phyloP scores from a whole-genome alignment of 2,888 invertebrate genomes.

The Patella pellucida region DNA sequence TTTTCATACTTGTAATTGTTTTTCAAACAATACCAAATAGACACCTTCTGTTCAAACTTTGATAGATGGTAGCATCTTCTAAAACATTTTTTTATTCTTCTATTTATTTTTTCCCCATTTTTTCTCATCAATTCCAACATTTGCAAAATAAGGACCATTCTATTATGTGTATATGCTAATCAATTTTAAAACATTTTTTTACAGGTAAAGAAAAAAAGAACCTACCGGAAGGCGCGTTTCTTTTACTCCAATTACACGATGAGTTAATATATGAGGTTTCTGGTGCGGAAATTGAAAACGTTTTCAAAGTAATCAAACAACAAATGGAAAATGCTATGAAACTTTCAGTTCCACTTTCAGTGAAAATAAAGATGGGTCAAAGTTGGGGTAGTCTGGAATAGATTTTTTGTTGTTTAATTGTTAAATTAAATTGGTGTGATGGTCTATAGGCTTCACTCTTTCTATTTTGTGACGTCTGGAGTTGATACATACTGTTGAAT shows the following conservation, averaged over 20 bases:
- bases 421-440: too few relatives aligned
- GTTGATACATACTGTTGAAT: too few relatives aligned
- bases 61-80: too few relatives aligned
- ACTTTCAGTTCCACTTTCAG: constrained; percentile 86
- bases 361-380: constrained; percentile 85
- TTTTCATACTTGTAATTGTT: too few relatives aligned
- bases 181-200: constrained; percentile 2
- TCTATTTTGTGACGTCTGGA: too few relatives aligned
- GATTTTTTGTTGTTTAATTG: neutral
- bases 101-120: too few relatives aligned
- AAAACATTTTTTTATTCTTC: too few relatives aligned
- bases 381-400: constrained; percentile 79
- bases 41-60: too few relatives aligned
- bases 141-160: too few relatives aligned
- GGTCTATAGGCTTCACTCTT: too few relatives aligned
- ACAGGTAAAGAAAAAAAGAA: neutral
- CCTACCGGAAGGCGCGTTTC: constrained; percentile 71
- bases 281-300: constrained; percentile 70
- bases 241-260: constrained; percentile 94
- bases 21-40: too few relatives aligned
- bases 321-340: constrained; percentile 85
- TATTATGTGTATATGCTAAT: neutral
- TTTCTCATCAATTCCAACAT: too few relatives aligned
- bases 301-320: constrained; percentile 77
- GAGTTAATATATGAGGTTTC: constrained; percentile 94